Conservation (phyloP, 37 sponge, comb jelly and placozoan species). For the Crambe crambe region DNA sequence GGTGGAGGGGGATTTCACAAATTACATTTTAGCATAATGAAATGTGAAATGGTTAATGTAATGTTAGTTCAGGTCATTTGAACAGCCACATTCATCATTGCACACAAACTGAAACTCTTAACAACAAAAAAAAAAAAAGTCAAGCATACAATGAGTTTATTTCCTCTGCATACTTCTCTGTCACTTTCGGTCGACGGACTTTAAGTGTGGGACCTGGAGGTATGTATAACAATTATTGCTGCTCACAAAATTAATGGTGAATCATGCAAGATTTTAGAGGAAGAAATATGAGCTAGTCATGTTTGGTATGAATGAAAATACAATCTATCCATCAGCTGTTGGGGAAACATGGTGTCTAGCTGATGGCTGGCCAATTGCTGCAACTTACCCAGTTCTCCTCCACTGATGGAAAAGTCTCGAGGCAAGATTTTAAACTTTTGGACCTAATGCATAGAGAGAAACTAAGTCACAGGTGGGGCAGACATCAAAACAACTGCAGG, state of each 20-base stretch:
- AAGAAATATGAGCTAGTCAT: neutral
- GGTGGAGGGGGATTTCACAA: no score
- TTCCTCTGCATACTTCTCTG: slow-evolving; percentile 60
- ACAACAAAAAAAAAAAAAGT: no score
- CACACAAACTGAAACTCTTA: no score
- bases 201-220: slow-evolving; percentile 91
- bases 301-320: no score
- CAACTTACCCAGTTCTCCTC: slow-evolving; percentile 85
- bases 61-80: no score
- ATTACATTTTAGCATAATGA: no score
- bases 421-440: slow-evolving; percentile 68
- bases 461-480: no score
- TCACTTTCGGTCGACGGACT: slow-evolving; percentile 63
- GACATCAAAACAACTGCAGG: neutral
- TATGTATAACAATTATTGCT: neutral
- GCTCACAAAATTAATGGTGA: neutral
- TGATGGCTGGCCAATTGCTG: no score
- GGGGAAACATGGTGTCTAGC: no score
- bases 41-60: no score
- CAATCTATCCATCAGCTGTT: no score
- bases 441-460: slow-evolving; percentile 5
- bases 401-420: slow-evolving; percentile 79
- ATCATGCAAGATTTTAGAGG: neutral
- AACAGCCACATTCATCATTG: no score
- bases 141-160: slow-evolving; percentile 73